A percentile compares a stretch with the other conserved stretches of the same genome.
phyloP scores from a whole-genome alignment of 1,140 invertebrate genomes.

The Drosophila micromelanica region DNA sequence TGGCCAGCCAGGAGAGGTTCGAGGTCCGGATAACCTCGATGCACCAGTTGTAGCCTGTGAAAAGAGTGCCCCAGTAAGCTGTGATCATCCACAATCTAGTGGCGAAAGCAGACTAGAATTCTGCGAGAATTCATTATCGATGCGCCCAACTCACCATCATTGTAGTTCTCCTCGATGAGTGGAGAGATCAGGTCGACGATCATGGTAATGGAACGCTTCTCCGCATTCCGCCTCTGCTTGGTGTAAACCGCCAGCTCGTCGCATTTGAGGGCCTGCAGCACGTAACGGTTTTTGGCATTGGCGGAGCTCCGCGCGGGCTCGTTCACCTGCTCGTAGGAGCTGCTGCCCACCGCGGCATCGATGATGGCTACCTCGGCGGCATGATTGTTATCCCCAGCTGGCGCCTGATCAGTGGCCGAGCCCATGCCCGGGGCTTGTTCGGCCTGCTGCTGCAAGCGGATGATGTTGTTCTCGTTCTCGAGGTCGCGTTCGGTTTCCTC shows the following conservation, averaged over 20 bases:
- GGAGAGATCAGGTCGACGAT: conserved; percentile 97
- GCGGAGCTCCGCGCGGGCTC: conserved; percentile 37
- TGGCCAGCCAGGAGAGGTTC: conserved; percentile 90
- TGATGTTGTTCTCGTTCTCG: conserved; percentile 85
- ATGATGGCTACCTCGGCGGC: conserved; percentile 61
- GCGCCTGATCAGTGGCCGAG: conserved; percentile 46
- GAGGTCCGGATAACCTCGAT: conserved; percentile 92
- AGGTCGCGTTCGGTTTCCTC: conserved; percentile 93
- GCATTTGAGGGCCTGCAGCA: conserved; percentile 91
- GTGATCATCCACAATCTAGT: too few species aligned
- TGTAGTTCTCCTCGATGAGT: conserved; percentile 91
- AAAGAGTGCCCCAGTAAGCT: too few species aligned
- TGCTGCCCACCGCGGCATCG: conserved; percentile 44
- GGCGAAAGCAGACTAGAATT: too few species aligned
- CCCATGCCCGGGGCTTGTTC: conserved; percentile 45
- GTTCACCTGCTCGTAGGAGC: conserved; percentile 38
- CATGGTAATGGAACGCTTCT: conserved; percentile 94
- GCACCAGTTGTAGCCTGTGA: conserved; percentile 89
- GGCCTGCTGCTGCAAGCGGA: conserved; percentile 71
- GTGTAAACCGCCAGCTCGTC: conserved; percentile 92
- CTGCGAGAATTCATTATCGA: too few species aligned
- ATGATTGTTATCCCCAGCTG: conserved; percentile 7
- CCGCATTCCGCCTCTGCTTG: conserved; percentile 89
- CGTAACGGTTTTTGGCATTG: conserved; percentile 70
- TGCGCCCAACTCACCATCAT: conserved; percentile 87